phyloP scores from a whole-genome alignment of 2,888 invertebrate species.

The Drosophila algonquin region DNA sequence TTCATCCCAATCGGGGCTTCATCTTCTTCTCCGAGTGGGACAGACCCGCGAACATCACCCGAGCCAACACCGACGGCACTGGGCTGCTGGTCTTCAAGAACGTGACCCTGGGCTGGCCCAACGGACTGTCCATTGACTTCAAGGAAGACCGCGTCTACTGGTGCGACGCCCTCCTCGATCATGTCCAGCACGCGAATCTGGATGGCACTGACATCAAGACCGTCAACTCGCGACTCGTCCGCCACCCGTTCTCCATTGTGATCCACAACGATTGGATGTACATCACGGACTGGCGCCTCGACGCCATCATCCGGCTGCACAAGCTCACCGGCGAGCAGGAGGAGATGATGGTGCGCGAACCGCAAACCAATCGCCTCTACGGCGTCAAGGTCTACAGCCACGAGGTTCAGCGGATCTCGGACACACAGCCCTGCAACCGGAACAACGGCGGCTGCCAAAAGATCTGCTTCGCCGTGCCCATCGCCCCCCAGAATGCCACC shows the following conservation, averaged over 20 bases:
- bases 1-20: slow-evolving; percentile 97
- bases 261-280: slow-evolving; percentile 96
- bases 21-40: slow-evolving; percentile 99
- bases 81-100: slow-evolving; percentile 94
- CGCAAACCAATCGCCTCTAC: slow-evolving; percentile 94
- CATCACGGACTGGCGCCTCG: slow-evolving; percentile 98
- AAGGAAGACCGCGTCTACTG: slow-evolving; percentile 95
- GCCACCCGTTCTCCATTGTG: slow-evolving; percentile 96
- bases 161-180: slow-evolving; percentile 98
- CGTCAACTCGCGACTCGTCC: slow-evolving; percentile 92
- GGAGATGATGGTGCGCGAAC: slow-evolving; percentile 93
- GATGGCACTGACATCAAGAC: slow-evolving; percentile 96
- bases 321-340: slow-evolving; percentile 95
- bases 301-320: slow-evolving; percentile 95
- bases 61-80: slow-evolving; percentile 95
- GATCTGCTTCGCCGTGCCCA: slow-evolving; percentile 95
- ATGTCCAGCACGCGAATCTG: slow-evolving; percentile 96
- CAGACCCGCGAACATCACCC: slow-evolving; percentile 97
- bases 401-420: slow-evolving; percentile 88
- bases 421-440: slow-evolving; percentile 91
- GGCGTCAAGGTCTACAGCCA: slow-evolving; percentile 95
- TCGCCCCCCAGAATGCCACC: slow-evolving; percentile 29
- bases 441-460: slow-evolving; percentile 97
- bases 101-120: slow-evolving; percentile 98
- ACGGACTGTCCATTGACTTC: slow-evolving; percentile 97